Conservation (phyloP, 2,888 invertebrate genomes). For the Cephus nigrinus region DNA sequence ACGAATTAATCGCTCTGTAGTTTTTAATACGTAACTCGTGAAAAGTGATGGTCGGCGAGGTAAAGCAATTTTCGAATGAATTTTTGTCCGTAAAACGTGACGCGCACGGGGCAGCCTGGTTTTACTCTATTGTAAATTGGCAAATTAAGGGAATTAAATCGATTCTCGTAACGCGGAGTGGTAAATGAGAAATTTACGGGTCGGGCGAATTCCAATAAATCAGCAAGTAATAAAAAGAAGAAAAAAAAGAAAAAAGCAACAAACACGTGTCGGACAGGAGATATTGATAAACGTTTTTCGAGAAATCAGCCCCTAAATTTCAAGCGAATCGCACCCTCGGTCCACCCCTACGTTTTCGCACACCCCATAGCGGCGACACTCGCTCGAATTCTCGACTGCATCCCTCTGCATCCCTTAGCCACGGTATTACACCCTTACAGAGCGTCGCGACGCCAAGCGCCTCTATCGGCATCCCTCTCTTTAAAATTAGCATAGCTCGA, state of each 20-base stretch:
- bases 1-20: no score
- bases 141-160: no score
- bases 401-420: not conserved
- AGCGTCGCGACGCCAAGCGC: conserved; percentile 9
- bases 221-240: conserved; percentile 14
- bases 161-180: not conserved
- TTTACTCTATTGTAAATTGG: no score
- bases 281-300: conserved; percentile 53
- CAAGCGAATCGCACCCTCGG: conserved; percentile 16
- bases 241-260: conserved; percentile 59
- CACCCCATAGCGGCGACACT: no score
- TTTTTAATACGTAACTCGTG: no score
- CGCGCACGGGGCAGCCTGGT: no score
- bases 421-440: conserved; percentile 16
- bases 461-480: conserved; percentile 25
- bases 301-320: conserved; percentile 31
- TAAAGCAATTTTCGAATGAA: no score
- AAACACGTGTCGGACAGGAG: conserved; percentile 61
- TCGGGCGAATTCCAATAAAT: conserved; percentile 21
- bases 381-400: no score
- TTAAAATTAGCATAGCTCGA: conserved; percentile 60
- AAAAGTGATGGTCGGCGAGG: no score
- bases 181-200: conserved; percentile 3
- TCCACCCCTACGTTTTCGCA: not conserved
- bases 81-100: no score